Evolutionary conservation across 2,113 vertebrate genomes (phyloP).

Genomic region (Epinephelus fuscoguttatus): DNA sequence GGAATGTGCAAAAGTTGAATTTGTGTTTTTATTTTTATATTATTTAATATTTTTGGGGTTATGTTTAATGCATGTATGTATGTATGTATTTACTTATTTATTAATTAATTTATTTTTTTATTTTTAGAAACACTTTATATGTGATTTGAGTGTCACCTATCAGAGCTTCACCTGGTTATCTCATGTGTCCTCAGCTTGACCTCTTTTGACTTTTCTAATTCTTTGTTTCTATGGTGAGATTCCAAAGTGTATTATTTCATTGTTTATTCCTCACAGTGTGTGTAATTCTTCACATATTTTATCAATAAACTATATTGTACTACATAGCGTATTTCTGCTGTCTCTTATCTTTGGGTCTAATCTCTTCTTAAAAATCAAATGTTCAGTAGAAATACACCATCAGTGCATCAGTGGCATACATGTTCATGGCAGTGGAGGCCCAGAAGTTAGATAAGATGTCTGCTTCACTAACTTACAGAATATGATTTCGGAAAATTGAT

Average conservation of each 20-base stretch:
- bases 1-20: neutral
- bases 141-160: neutral
- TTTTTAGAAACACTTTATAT: neutral
- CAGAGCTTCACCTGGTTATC: neutral
- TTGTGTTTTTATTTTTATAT: no score
- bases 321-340: neutral
- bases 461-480: neutral
- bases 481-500: no score
- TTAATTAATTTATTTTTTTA: neutral
- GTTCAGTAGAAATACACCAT: neutral
- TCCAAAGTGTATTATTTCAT: neutral
- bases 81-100: neutral
- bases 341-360: neutral
- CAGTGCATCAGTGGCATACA: neutral
- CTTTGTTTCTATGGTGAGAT: neutral
- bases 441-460: neutral
- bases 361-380: neutral
- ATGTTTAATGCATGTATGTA: neutral
- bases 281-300: neutral
- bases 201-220: neutral
- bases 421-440: no score
- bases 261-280: neutral
- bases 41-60: neutral
- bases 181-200: neutral
- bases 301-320: constrained; percentile 1